A percentile compares a stretch with the other conserved stretches of the same genome.
These are phyloP conservation scores for Monoplex corrugatus DNA, from an alignment of 2,888 invertebrate species.

Conservation along the genomic window DNA sequence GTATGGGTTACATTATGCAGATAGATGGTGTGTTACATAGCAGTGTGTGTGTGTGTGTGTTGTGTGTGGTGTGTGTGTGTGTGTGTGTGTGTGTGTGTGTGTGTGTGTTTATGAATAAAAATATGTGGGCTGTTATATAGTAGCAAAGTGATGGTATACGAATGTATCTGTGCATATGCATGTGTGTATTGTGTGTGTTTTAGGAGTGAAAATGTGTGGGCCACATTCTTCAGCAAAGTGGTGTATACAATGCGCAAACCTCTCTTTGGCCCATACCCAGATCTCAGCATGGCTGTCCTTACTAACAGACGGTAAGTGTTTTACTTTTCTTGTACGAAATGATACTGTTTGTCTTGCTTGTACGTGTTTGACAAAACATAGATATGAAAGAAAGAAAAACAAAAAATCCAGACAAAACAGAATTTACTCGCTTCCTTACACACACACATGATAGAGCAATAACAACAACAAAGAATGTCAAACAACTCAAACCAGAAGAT, in stretches of 20 bases:
- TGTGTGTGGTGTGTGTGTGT: neutral
- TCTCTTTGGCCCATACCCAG: conserved; percentile 71
- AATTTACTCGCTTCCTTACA: neutral
- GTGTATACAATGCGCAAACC: conserved; percentile 67
- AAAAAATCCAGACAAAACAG: neutral
- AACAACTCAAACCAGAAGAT: no score
- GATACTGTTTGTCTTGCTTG: neutral
- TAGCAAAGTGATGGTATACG: neutral
- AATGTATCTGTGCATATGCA: neutral
- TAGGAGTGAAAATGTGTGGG: conserved; percentile 65
- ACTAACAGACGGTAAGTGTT: conserved; percentile 85
- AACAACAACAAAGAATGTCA: no score
- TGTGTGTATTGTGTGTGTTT: conserved; percentile 14
- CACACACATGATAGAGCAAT: neutral
- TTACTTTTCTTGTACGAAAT: neutral
- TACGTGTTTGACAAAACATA: neutral
- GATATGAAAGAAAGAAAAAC: neutral
- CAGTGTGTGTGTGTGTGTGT: neutral
- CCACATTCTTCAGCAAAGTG: conserved; percentile 64
- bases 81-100: neutral
- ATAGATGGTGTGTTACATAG: neutral
- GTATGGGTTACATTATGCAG: neutral
- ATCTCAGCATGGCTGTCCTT: conserved; percentile 83
- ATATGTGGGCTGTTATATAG: neutral
- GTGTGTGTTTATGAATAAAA: neutral